Conservation (phyloP, 2,888 invertebrate species). For the Ashinkailepas kermadecensis region DNA sequence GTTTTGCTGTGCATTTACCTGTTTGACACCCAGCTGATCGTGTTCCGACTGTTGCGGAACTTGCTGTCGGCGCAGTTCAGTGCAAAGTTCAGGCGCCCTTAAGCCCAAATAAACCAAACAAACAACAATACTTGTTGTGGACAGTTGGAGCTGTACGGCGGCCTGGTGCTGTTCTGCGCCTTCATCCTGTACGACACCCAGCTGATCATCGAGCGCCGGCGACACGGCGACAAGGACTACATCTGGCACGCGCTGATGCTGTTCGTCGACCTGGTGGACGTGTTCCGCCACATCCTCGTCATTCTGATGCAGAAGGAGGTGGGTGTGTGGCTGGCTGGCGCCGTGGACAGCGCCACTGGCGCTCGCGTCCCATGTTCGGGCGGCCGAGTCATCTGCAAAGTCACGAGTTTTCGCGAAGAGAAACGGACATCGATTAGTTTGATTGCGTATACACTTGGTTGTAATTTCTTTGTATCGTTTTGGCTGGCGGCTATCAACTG, state of each 20-base stretch:
- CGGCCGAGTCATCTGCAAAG: too few relatives aligned
- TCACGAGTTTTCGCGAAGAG: too few relatives aligned
- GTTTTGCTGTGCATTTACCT: too few relatives aligned
- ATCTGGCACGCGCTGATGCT: conserved; percentile 85
- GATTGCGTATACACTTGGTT: not conserved
- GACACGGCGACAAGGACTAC: conserved; percentile 85
- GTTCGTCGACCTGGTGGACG: conserved; percentile 88
- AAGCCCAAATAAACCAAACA: too few relatives aligned
- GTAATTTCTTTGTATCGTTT: not conserved
- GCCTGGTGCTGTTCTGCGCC: conserved; percentile 83
- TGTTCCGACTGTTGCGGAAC: too few relatives aligned
- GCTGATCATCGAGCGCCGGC: conserved; percentile 84
- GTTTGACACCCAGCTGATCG: too few relatives aligned
- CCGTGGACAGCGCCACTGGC: too few relatives aligned
- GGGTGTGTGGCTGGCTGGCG: not conserved
- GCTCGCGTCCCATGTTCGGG: too few relatives aligned
- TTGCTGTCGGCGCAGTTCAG: too few relatives aligned
- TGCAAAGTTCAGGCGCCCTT: too few relatives aligned
- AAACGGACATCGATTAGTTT: not conserved
- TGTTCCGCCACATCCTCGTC: conserved; percentile 85
- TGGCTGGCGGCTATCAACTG: not conserved
- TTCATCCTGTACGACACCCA: conserved; percentile 98
- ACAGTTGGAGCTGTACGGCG: conserved; percentile 76
- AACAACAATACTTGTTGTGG: not conserved
- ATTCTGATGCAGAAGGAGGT: conserved; percentile 75